Evolutionary conservation across 2,113 vertebrate species (phyloP).

Genomic region (Acrocephalus kingi): DNA sequence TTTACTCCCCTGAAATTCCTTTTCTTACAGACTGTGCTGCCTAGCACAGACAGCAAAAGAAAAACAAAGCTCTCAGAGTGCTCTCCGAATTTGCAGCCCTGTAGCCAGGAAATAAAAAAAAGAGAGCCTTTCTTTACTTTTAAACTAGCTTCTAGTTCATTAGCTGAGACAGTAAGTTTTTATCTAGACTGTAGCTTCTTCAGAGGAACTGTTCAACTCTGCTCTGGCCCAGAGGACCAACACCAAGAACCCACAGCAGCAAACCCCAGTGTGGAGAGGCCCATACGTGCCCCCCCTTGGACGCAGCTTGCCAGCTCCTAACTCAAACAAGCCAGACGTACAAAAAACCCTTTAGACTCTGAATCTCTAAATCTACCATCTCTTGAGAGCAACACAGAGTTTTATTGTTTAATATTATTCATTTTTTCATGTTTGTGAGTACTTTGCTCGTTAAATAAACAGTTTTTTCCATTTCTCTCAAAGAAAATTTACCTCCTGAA

Average conservation of each 20-base stretch:
- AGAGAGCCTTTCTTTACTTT: not conserved
- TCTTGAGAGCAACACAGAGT: not conserved
- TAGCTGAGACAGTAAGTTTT: not conserved
- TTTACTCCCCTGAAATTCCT: not conserved
- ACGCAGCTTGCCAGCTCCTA: not conserved
- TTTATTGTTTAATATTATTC: not conserved
- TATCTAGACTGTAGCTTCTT: not conserved
- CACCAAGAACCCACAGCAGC: not conserved
- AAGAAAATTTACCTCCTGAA: not conserved
- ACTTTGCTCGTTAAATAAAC: not conserved
- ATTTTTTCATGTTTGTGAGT: not conserved
- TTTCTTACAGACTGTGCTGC: not conserved
- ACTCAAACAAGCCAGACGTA: not conserved
- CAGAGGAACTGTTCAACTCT: not conserved
- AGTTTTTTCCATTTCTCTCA: not conserved
- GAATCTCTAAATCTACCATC: not conserved
- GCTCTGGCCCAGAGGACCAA: too few relatives aligned
- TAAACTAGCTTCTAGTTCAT: too few relatives aligned
- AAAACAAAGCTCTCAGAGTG: not conserved
- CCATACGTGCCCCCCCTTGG: not conserved
- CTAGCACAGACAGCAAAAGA: not conserved
- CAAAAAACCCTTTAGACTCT: not conserved
- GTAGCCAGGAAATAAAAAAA: fast-evolving
- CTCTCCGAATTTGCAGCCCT: fast-evolving
- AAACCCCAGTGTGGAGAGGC: not conserved